Evolutionary conservation across 2,888 invertebrate species (phyloP), one percentile per base, ranked within the genome.

Genomic region (Lomographa bimaculata): DNA sequence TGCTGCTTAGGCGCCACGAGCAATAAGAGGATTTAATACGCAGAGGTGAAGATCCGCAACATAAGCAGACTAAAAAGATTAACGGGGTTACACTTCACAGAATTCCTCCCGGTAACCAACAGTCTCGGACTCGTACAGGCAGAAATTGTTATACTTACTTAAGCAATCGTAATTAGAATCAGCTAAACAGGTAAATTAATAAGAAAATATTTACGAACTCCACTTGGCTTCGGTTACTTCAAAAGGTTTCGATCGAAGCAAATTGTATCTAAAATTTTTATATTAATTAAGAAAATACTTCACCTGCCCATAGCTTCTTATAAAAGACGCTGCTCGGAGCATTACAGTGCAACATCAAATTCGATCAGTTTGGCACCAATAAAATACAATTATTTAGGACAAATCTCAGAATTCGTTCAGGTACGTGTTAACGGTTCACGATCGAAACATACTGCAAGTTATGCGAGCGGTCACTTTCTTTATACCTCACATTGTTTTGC

Each of bases 241-340:
- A n/a, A n/a, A n/a, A n/a, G n/a, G n/a, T n/a, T n/a, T n/a, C n/a
- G n/a, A n/a, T n/a, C n/a, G n/a, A n/a, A n/a, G n/a, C n/a, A n/a
- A n/a, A n/a, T n/a, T n/a, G n/a, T n/a, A n/a, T n/a, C 14, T 14
- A 14, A 14, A 14, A 14, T 14, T 14, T 14, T 14, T 14, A 21
- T 4, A 3, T 6, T 21, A 27, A 9, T 20, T 12, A 3, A 5
- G 4, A 3, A 5, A 12, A 11, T 12, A 8, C 12, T 26, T 56
- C 75, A 81, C 85, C 82, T 82, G 84, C 39, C 79, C 72, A 59
- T 82, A 84, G 46, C 70, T 73, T 69, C 82, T 75, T 62, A 85
- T 74, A 57, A 86, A 84, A 42, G 87, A 85, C 40, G 87, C 78
- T 18, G 82, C 86, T 39, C 87, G 86, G 54, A 84, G 69, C 87